phyloP scores from a whole-genome alignment of 2,888 invertebrate species.

The Boloria euphrosyne region DNA sequence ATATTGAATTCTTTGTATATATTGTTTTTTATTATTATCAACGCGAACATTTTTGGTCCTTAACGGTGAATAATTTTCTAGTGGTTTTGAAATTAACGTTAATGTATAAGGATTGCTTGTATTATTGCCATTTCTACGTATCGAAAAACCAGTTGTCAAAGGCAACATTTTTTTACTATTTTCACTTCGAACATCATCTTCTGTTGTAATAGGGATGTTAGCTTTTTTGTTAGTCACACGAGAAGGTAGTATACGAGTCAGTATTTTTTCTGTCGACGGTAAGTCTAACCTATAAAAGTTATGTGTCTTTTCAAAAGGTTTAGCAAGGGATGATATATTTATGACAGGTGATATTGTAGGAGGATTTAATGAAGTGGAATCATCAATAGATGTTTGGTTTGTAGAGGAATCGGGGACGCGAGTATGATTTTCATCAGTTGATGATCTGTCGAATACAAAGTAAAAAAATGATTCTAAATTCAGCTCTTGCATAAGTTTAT shows the following conservation, averaged over 20 bases:
- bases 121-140: conserved; percentile 68
- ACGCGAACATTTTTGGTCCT: conserved; percentile 42
- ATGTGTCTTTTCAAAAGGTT: conserved; percentile 78
- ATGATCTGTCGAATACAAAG: conserved; percentile 83
- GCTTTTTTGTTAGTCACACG: conserved; percentile 63
- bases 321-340: conserved; percentile 74
- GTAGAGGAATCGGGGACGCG: conserved; percentile 64
- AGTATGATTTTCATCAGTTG: conserved; percentile 76
- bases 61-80: conserved; percentile 55
- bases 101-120: conserved; percentile 72
- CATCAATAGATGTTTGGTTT: conserved; percentile 70
- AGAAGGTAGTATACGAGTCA: conserved; percentile 55
- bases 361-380: conserved; percentile 56
- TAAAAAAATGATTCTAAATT: conserved; percentile 76
- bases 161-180: conserved; percentile 67
- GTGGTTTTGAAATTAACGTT: conserved; percentile 69
- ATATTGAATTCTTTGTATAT: conserved; percentile 54
- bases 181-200: conserved; percentile 52
- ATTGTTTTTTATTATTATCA: conserved; percentile 43
- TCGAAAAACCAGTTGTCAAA: conserved; percentile 77
- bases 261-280: conserved; percentile 60
- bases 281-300: conserved; percentile 63
- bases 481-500: conserved; percentile 49
- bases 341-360: conserved; percentile 58
- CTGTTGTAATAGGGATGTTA: conserved; percentile 55